A percentile compares a stretch with the other conserved stretches of the same genome.
These are phyloP conservation scores for Nyctibius grandis DNA, from an alignment of 2,797 vertebrate species.

Conservation along the genomic window DNA sequence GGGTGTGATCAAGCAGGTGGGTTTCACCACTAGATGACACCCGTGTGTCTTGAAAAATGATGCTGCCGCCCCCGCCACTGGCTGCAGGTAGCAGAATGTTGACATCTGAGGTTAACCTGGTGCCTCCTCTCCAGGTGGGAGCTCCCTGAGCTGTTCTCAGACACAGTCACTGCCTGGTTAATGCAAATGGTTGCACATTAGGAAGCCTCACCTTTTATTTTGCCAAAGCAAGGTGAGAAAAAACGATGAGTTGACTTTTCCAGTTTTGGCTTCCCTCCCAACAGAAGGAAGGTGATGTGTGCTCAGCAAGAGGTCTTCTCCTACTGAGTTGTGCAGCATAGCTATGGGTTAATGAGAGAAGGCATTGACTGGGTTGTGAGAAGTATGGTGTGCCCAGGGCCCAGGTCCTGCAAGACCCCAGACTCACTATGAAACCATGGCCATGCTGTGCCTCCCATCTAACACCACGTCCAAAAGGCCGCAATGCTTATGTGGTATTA, in stretches of 20 bases:
- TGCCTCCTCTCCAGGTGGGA: background rate
- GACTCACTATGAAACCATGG: background rate
- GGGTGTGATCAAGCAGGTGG: background rate
- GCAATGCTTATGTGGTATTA: background rate
- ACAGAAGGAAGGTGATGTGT: background rate
- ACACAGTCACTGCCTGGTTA: background rate
- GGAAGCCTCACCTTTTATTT: background rate
- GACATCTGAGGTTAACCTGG: background rate
- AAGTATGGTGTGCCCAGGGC: background rate
- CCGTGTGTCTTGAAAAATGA: background rate
- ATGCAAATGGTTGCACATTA: background rate
- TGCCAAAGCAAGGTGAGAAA: background rate
- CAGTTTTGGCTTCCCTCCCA: background rate
- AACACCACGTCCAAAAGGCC: background rate
- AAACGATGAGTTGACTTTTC: background rate
- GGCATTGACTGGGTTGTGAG: background rate
- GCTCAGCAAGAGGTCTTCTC: background rate
- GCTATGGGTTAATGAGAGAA: background rate
- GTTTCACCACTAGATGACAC: constrained; percentile 39
- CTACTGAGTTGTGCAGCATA: background rate
- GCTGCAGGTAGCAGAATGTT: background rate
- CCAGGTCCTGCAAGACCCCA: background rate
- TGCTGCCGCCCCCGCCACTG: background rate
- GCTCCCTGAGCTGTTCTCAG: background rate
- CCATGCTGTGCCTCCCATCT: background rate